phyloP scores from a whole-genome alignment of 2,888 invertebrate species.

The Synanthedon vespiformis region DNA sequence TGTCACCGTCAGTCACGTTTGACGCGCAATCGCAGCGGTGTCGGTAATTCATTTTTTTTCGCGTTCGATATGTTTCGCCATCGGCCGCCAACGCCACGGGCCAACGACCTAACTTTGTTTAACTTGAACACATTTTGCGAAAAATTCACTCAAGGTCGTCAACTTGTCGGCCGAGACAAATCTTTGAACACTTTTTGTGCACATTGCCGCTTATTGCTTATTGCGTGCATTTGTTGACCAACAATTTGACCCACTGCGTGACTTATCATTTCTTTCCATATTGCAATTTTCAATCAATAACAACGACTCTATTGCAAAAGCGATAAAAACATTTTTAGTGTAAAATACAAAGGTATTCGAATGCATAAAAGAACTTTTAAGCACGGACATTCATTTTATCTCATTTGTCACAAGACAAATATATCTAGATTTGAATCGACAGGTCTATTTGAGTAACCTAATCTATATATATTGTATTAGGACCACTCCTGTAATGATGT shows the following conservation, averaged over 20 bases:
- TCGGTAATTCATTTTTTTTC: background rate
- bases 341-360: no score
- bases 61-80: conserved; percentile 7
- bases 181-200: conserved; percentile 32
- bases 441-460: no score
- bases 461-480: no score
- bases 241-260: conserved; percentile 18
- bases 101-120: conserved; percentile 36
- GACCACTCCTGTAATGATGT: no score
- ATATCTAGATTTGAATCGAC: no score
- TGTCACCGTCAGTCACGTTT: background rate
- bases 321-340: no score
- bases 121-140: conserved; percentile 35
- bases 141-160: conserved; percentile 49
- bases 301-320: no score
- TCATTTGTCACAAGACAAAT: no score
- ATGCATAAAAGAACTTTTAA: no score
- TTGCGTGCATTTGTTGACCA: conserved; percentile 45
- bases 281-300: no score
- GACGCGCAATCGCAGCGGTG: conserved; percentile 15
- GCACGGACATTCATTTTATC: no score
- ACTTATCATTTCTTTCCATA: no score
- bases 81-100: conserved; percentile 26
- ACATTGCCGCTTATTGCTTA: conserved; percentile 36
- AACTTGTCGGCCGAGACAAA: conserved; percentile 54